Evolutionary conservation across 2,113 vertebrate genomes (phyloP), one percentile per base, ranked within the genome.

Genomic region (Tachysurus fulvidraco): DNA sequence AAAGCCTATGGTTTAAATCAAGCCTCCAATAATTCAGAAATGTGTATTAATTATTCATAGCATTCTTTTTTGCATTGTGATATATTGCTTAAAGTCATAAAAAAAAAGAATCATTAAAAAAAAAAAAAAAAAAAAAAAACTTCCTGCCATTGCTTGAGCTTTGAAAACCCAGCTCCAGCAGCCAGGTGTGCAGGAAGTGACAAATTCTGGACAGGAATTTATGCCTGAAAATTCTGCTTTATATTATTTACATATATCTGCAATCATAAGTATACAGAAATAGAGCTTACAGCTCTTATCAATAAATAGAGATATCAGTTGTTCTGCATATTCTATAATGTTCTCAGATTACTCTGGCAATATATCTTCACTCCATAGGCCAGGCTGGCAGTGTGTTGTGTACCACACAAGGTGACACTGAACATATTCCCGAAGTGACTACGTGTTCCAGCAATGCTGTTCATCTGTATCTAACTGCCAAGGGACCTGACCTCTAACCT

Each of bases 401-500:
- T 65, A 69, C 64, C 84, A 78, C 84, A 78, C 57, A 85, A 28
- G 17, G 17, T 1, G 41, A 74, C 52, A 14, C 67, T 36, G 50
- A n/a, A 81, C 87, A 73, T 83, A 36, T 88, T 76, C 50, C 52
- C 9, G 13, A 25, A 28, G 46, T 28, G 71, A 74, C 21, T 64
- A 80, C 6, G 2, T 84, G 52, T 52, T 83, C 57, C 54, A 57
- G 77, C 52, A 28, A 65, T 23, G 60, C 50, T n/a, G 50, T n/a
- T 52, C 25, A 41, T 41, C 30, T 84, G 8, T n/a, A 9, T 79
- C 17, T 79, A 19, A 12, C 73, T 59, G 65, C 52, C 50, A 50
- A 30, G n/a, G 10, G 25, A 62, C 69, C 55, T 76, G 80, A 73
- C 44, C 83, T 88, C 55, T 81, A 30, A 85, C 83, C 77, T 74